Evolutionary conservation across 2,888 invertebrate species (phyloP).

Genomic region (Plagodis pulveraria): DNA sequence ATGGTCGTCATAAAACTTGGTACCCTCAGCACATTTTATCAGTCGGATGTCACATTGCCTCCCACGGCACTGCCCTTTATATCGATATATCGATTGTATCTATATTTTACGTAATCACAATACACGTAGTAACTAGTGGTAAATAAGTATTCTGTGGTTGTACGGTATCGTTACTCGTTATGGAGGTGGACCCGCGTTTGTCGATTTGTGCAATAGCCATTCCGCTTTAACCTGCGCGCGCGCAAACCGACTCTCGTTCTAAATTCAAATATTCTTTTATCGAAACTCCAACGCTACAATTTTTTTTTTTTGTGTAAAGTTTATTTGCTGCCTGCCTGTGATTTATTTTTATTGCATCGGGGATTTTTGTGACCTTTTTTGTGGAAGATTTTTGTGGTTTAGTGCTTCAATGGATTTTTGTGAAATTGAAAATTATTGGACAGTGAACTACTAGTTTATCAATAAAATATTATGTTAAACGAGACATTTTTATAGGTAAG

Average conservation of each 20-base stretch:
- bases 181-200: conserved; percentile 57
- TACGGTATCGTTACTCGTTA: conserved; percentile 15
- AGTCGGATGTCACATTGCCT: conserved; percentile 19
- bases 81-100: conserved; percentile 23
- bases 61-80: conserved; percentile 25
- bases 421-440: conserved; percentile 47
- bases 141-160: background rate
- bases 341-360: no score
- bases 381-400: background rate
- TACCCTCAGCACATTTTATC: conserved; percentile 11
- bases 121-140: conserved; percentile 31
- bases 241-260: conserved; percentile 44
- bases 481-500: no score
- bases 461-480: background rate
- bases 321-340: no score
- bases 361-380: no score
- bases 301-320: background rate
- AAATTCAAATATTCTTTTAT: conserved; percentile 29
- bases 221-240: conserved; percentile 53
- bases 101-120: conserved; percentile 5
- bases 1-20: conserved; percentile 6
- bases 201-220: conserved; percentile 65
- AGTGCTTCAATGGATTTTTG: conserved; percentile 54
- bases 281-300: conserved; percentile 5
- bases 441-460: conserved; percentile 36